Conservation (phyloP, 2,888 invertebrate genomes). For the Euphydryas editha region DNA sequence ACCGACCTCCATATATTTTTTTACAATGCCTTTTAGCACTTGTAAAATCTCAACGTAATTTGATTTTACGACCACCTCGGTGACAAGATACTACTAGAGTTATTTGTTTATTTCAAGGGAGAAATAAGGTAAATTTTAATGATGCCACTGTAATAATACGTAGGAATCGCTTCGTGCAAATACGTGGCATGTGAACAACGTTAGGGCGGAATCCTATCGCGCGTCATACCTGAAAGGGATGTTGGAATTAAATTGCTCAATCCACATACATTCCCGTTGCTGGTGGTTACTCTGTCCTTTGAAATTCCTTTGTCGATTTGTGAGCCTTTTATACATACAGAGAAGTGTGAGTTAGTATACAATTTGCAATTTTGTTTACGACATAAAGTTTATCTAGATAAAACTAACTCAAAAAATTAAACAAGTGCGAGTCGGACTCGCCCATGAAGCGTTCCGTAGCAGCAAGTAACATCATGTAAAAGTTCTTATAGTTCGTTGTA, state of each 20-base stretch:
- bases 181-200: conserved; percentile 34
- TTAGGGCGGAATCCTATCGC: conserved; percentile 33
- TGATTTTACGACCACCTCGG: too few species aligned
- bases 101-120: not conserved
- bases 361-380: too few species aligned
- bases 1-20: too few species aligned
- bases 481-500: too few species aligned
- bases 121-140: not conserved
- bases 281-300: conserved; percentile 13
- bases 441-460: too few species aligned
- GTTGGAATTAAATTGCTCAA: conserved; percentile 27
- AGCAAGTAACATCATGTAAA: too few species aligned
- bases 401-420: too few species aligned
- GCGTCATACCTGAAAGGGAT: conserved; percentile 26
- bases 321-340: conserved; percentile 2
- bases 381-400: too few species aligned
- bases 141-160: not conserved
- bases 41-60: too few species aligned
- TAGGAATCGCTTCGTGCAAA: conserved; percentile 13
- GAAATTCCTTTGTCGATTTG: conserved; percentile 4
- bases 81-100: too few species aligned
- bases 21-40: too few species aligned
- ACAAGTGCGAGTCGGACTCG: too few species aligned
- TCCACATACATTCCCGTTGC: conserved; percentile 13
- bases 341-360: conserved; percentile 1